phyloP scores from a whole-genome alignment of 2,888 invertebrate genomes.

The Melieria picta region DNA sequence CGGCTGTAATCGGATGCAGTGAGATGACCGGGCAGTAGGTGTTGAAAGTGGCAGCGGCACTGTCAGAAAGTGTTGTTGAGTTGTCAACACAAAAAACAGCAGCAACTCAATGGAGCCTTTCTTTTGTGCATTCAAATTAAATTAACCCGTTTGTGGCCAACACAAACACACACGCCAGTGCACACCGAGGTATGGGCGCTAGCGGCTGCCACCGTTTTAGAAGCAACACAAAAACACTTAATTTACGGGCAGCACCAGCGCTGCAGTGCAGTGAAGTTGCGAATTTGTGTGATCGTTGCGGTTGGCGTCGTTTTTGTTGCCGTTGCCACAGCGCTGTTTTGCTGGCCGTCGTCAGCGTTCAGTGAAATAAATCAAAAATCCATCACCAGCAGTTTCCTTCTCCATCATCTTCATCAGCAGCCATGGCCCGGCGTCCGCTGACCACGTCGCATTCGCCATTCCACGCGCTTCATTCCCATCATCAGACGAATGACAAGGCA shows the following conservation, averaged over 20 bases:
- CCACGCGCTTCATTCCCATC: constrained; percentile 49
- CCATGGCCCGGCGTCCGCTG: too few species aligned
- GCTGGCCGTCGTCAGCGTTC: constrained; percentile 26
- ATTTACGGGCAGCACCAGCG: constrained; percentile 30
- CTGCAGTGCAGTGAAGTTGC: constrained; percentile 6
- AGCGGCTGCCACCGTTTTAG: constrained; percentile 34
- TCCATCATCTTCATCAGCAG: too few species aligned
- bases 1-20: too few species aligned
- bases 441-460: too few species aligned
- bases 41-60: too few species aligned
- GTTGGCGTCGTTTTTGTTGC: background rate
- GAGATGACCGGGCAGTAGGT: too few species aligned
- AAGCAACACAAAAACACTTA: constrained; percentile 41
- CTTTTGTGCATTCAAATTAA: constrained; percentile 44
- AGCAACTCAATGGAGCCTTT: constrained; percentile 37
- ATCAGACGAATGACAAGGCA: constrained; percentile 41
- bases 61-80: constrained; percentile 47
- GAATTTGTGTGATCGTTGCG: background rate
- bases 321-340: background rate
- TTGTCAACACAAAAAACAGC: constrained; percentile 45
- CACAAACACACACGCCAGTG: constrained; percentile 12
- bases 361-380: constrained; percentile 56
- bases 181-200: constrained; percentile 4
- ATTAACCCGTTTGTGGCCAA: constrained; percentile 41
- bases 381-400: constrained; percentile 36